Base-by-base conservation (phyloP, 1,140 invertebrate species). In the Amphibalanus amphitrite region DNA sequence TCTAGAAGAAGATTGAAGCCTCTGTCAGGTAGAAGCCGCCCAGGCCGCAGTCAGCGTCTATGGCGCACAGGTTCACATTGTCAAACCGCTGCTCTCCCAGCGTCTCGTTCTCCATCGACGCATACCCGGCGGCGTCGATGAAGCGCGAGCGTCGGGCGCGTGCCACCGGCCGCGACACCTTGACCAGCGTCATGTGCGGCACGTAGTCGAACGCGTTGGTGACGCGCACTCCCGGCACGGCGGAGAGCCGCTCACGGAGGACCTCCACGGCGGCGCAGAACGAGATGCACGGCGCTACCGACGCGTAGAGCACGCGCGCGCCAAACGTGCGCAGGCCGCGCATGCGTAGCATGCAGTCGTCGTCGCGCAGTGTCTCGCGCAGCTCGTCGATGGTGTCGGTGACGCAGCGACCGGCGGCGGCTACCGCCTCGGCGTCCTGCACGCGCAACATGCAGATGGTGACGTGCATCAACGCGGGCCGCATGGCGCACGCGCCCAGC, bases 181-280 rank as follows among this genome's bases (percentile, higher is more conserved):
- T 76, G 26, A 74, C 28, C 1, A 76, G 25, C 0, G 76, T 76
- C 70, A 76, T 69, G 71, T 76, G 76, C 26, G 76, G 76, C n/a
- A 75, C 72, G 67, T 74, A 76, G 29, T 76, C 75, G 47, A 76
- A 76, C 47, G 74, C 71, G 67, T 76, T 76, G 0, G 76, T 76
- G 28, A 74, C 69, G 25, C 69, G 69, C 20, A 74, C 74, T 23
- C 72, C 74, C 17, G 69, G n/a, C n/a, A 73, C 65, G 6, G 28
- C 28, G 0, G 67, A 40, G 4, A 74, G n/a, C 40, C 64, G 69
- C n/a, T 69, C 59, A 64, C 73, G 69, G 3, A 74, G 59, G 26
- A 70, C 69, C 25, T 72, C 28, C 17, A 74, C 70, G n/a, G 69
- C 65, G 33, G 67, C 29, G 10, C n/a, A 70, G 26, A 74, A 74